Base-by-base conservation (phyloP, 2,113 vertebrate genomes). In the Menidia beryllina region DNA sequence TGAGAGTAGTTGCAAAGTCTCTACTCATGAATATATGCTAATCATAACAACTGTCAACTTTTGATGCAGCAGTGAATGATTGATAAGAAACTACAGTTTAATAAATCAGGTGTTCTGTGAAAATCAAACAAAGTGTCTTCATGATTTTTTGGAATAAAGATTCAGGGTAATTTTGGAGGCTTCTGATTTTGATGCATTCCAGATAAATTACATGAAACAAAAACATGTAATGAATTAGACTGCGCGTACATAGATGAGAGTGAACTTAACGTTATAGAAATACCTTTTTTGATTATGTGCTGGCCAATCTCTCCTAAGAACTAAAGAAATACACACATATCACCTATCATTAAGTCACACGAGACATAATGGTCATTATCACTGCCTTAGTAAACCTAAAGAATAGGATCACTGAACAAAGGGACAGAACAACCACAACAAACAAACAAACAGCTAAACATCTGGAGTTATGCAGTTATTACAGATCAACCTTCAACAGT, bases 21-120 rank as follows among this genome's bases (percentile, higher is more conserved):
- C 57, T n/a, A 25, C 21, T 75, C 70, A 81, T 86, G 66, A 77
- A 83, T 68, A 76, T n/a, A 55, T 74, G 55, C 86, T 68, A 50
- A 59, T 20, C 55, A 38, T 49, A 72, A 68, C 17, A 53, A 39
- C 58, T 45, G 24, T 25, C 48, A 12, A 50, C 30, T 52, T 38
- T 34, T 14, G 1, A 11, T 17, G 25, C 20, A 10, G 13, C 36
- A 21, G 39, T 45, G 41, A 56, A 3, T 23, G 72, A 63, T 10
- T 54, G 50, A 34, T 9, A 58, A 47, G n/a, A 25, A 41, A 61
- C 14, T 49, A 39, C 11, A 5, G 19, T 48, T 43, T 25, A 49
- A 57, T 55, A 45, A 48, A 66, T 52, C 25, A 56, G 13, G 17
- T 8, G 15, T 27, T 52, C 39, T 5, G 9, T 51, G 6, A 10